Evolutionary conservation across 2,888 invertebrate species (phyloP), one percentile per base, ranked within the genome.

Genomic region (Cantharis nigra): DNA sequence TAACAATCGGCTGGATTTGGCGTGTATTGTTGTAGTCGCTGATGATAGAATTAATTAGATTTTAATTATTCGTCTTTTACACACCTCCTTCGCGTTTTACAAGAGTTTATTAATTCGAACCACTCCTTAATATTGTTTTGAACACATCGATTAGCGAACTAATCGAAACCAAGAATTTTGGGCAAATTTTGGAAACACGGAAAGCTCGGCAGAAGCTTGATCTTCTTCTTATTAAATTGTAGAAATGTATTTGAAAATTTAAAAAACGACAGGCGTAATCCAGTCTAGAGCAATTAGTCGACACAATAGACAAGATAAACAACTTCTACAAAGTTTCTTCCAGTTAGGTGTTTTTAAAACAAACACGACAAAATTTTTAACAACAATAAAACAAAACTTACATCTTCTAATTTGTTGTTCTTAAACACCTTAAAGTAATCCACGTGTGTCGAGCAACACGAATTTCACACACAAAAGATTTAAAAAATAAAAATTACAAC

Each of bases 401-500:
- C 65, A n/a, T 20, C 65, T 67, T 67, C 26, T 67, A 67, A 23
- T 67, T 67, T 67, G 65, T 67, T 67, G 23, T n/a, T n/a, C n/a
- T n/a, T 49, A 7, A 13, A 49, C 49, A 49, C 49, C 49, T 49
- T 9, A 67, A 67, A 23, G 13, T 67, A 67, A 67, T 67, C 65
- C 65, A 67, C 65, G 65, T 67, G 65, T 64, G 20, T 67, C 26
- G 28, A 26, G 30, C 65, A 23, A 30, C 64, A 28, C 64, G 18
- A 72, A 10, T 64, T 72, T 69, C 76, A 76, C 75, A 62, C 70
- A 72, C 69, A 62, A 23, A 23, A 26, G 63, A 16, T 14, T 28
- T 26, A 62, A 69, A 62, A 63, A 67, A 23, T 23, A 69, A 69
- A 28, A 63, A 13, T 70, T 63, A 5, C n/a, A 63, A 63, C 49